These are phyloP conservation scores for Sebastes steindachneri DNA, from an alignment of 2,797 vertebrate species.

Conservation along the genomic window DNA sequence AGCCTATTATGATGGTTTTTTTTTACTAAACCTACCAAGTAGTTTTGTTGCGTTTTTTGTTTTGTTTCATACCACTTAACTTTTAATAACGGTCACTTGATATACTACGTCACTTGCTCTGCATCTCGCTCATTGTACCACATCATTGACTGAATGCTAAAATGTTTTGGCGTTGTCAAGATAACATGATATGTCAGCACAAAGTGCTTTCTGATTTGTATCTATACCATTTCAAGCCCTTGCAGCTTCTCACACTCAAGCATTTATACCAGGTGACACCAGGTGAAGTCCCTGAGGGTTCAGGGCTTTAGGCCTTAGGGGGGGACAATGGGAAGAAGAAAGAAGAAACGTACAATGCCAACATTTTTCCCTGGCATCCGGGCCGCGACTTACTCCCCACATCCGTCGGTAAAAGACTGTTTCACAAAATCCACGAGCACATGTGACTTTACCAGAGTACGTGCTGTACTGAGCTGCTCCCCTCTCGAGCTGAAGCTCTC, in stretches of 20 bases:
- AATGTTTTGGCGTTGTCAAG: too few relatives aligned
- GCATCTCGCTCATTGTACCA: too few relatives aligned
- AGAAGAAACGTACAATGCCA: neutral
- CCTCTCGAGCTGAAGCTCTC: slow-evolving; percentile 24
- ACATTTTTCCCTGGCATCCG: too few relatives aligned
- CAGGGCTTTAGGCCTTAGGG: neutral
- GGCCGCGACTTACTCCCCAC: neutral
- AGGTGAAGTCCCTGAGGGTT: neutral
- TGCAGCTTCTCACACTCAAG: neutral
- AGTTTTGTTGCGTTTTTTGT: too few relatives aligned
- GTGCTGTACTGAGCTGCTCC: neutral
- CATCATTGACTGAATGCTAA: too few relatives aligned
- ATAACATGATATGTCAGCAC: neutral
- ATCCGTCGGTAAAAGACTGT: neutral
- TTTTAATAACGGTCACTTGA: too few relatives aligned
- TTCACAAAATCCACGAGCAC: neutral
- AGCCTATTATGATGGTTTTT: too few relatives aligned
- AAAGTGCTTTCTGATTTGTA: neutral
- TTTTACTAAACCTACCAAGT: too few relatives aligned
- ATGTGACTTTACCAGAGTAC: neutral
- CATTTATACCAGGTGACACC: too few relatives aligned
- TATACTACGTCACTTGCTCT: too few relatives aligned
- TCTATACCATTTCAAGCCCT: neutral
- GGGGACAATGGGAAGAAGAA: neutral
- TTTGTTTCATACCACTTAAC: too few relatives aligned